Conservation (phyloP, 2,797 vertebrate genomes). For the Cuculus canorus region DNA sequence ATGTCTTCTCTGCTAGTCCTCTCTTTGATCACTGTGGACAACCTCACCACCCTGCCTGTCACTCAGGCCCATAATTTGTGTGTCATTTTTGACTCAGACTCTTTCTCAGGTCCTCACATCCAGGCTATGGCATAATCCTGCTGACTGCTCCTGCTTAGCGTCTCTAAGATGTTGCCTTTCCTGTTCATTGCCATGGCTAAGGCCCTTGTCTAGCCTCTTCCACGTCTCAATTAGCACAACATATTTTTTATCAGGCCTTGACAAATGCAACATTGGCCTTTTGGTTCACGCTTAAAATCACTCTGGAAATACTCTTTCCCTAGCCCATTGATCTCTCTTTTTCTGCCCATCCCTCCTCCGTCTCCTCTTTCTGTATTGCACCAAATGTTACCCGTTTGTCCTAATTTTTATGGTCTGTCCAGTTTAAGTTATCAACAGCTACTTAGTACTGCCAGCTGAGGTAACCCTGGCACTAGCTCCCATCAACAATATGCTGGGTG, state of each 20-base stretch:
- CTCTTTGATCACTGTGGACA: slow-evolving; percentile 29
- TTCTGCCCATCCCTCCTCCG: background rate
- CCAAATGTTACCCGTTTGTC: background rate
- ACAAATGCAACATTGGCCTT: background rate
- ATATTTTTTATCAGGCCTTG: background rate
- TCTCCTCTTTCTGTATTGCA: background rate
- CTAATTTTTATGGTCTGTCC: background rate
- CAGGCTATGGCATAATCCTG: background rate
- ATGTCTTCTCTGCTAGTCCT: slow-evolving; percentile 3
- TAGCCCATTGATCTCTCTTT: background rate
- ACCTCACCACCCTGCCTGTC: slow-evolving; percentile 9
- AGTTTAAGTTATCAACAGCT: background rate
- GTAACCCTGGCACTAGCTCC: background rate
- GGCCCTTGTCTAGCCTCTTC: background rate
- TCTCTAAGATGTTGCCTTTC: background rate
- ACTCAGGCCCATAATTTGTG: slow-evolving; percentile 48
- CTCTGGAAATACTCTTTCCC: background rate
- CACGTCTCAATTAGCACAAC: slow-evolving; percentile 9
- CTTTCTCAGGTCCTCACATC: background rate
- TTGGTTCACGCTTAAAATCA: background rate
- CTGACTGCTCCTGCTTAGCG: background rate
- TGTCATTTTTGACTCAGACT: slow-evolving; percentile 25
- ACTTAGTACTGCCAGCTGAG: background rate
- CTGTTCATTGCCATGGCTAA: background rate
- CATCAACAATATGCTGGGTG: accelerated